Evolutionary conservation across 2,888 invertebrate species (phyloP).

Genomic region (Acholoe squamosa): DNA sequence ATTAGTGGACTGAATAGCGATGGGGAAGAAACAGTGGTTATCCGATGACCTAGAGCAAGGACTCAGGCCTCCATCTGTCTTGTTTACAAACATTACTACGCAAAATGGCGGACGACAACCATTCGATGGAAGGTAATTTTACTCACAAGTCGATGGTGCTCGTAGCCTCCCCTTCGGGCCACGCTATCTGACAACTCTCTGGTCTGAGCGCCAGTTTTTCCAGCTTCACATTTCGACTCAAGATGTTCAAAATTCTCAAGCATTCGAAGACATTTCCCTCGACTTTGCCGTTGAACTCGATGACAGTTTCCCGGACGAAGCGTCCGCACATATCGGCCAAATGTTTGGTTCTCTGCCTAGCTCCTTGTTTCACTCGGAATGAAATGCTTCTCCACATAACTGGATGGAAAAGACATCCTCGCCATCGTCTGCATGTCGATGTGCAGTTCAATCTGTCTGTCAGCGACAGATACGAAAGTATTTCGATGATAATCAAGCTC

Average conservation of each 20-base stretch:
- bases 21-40: background rate
- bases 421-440: conserved; percentile 86
- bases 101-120: conserved; percentile 1
- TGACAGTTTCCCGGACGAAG: conserved; percentile 79
- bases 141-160: conserved; percentile 59
- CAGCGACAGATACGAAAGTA: conserved; percentile 67
- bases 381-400: conserved; percentile 78
- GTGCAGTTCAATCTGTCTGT: conserved; percentile 85
- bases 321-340: conserved; percentile 80
- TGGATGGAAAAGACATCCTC: conserved; percentile 83
- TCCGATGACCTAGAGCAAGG: background rate
- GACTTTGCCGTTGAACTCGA: conserved; percentile 80
- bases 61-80: background rate
- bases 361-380: conserved; percentile 72
- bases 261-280: conserved; percentile 78
- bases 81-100: conserved; percentile 52
- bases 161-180: conserved; percentile 32
- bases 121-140: background rate
- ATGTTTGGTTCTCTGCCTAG: conserved; percentile 77
- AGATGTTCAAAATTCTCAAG: conserved; percentile 75
- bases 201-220: conserved; percentile 79
- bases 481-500: conserved; percentile 67
- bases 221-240: conserved; percentile 79
- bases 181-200: conserved; percentile 76
- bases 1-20: no score